Evolutionary conservation across 1,140 invertebrate genomes (phyloP), one percentile per base, ranked within the genome.

Genomic region (Drosophila burlai): DNA sequence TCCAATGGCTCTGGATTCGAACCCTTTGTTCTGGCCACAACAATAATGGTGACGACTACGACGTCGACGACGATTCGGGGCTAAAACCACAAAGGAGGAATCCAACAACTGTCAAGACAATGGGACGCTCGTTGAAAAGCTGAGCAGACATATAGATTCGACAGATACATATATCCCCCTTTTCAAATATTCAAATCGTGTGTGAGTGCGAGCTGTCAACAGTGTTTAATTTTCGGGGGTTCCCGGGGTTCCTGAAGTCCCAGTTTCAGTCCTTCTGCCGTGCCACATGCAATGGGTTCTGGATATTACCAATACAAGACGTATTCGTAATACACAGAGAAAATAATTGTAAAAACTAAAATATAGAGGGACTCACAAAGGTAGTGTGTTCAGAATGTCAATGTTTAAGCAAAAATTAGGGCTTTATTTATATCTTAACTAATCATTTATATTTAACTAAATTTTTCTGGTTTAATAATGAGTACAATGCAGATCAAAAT

Each of bases 201-300:
- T 82, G 75, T 85, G 86, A 91, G 76, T 86, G 82, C 67, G 86
- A 90, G 76, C 85, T 90, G 85, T 90, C 85, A 90, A 90, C 85
- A 90, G 86, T 91, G 68, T 90, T 90, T 90, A 90, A 90, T 91
- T 90, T 55, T 74, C 55, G 67, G 69, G 67, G 67, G 15, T 45
- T 81, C 59, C 42, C 64, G 21, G 34, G 50, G 34, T 24, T 21
- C 7, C 34, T 21, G 13, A 15, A 8, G 54, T 40, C 8, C 15
- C 71, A 47, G 36, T 24, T 24, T 2, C 62, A 47, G 45, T 26
- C 49, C 38, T 45, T 66, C 26, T 80, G 74, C 46, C 83, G 85
- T 89, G 74, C 42, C 65, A 71, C 85, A 90, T 90, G 85, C 85
- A 85, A 90, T 76, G 38, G 38, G 18, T n/a, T 68, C 21, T 47